Base-by-base conservation (phyloP, 2,113 vertebrate species). In the Tragulus kanchil region DNA sequence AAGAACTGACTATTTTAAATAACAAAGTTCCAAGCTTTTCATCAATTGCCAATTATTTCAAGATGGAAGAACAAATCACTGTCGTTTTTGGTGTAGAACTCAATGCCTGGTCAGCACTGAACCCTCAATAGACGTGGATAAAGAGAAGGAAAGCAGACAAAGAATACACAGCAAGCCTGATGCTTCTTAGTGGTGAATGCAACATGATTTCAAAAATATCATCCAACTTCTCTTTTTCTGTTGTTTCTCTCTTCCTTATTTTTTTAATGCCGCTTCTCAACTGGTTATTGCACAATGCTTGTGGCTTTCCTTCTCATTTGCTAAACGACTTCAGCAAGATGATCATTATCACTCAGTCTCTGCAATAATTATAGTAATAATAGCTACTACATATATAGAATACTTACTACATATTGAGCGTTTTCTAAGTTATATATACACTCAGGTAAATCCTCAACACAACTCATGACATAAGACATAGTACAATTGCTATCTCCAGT, bases 1-100 rank as follows among this genome's bases (percentile, higher is more conserved):
- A 85, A 94, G 5, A 87, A 86, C 36, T 8, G 15, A 54, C 9
- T 67, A 23, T 31, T 75, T 87, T 16, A 85, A 96, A 50, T 56
- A 94, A 89, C 56, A 93, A 69, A 94, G 19, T 85, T 95, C 69
- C 82, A 81, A 75, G 50, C 14, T 86, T 87, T 87, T 89, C 36
- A 79, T 28, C 71, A 94, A 56, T 42, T 85, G 69, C 17, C 83
- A 84, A 71, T 31, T 84, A 78, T 88, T 84, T 97, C 48, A 92
- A 75, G 31, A 21, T 81, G n/a, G 21, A 67, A 79, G 64, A 92
- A n/a, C 59, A 59, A 85, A 67, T 50, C 89, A 48, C 21, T 81
- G 36, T 65, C 59, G 64, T 14, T 92, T 84, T 42, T 42, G 92
- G 45, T n/a, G 13, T 25, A 6, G 50, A 85, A 26, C 1, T 26